Evolutionary conservation across 2,888 invertebrate species (phyloP), one percentile per base, ranked within the genome.

Genomic region (Diabrotica balteata): DNA sequence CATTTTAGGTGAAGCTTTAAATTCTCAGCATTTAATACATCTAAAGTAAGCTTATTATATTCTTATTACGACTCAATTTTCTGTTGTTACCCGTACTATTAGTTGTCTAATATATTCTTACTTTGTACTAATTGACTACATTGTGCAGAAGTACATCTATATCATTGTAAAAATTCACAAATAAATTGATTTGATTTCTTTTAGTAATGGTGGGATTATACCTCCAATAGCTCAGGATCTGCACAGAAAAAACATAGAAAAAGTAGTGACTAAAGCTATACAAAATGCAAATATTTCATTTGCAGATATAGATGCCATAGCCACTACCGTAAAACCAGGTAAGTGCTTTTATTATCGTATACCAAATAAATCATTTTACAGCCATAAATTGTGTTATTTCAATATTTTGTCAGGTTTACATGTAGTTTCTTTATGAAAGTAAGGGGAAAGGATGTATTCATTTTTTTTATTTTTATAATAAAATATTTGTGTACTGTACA

Each of bases 261-360:
- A 82, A 46, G 91, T 93, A 58, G 94, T 94, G 3, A 84, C 88
- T 61, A 85, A 88, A 67, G 90, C 94, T 51, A 79, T 96, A n/a
- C 76, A 80, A 53, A 82, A 86, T 64, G 89, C 94, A 4, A 82
- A 86, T 43, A 70, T 93, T 44, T 81, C 79, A 51, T 81, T 92
- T 6, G 77, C 88, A 71, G 90, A 94, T 79, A 76, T 98, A 47
- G 91, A 93, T 86, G 97, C 94, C 7, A 89, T 98, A 77, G 97
- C 98, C 49, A 90, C 93, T 1, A 97, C 98, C n/a, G 90, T 92
- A 0, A 91, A 92, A 82, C 98, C 98, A 66, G 93, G 90, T 85
- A 78, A 72, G 52, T 32, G 32, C 32, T 32, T 32, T 32, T 32
- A 32, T 32, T 32, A 32, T 32, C 4, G n/a, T n/a, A n/a, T n/a